Evolutionary conservation across 1,140 invertebrate genomes (phyloP), one percentile per base, ranked within the genome.

Genomic region (Cotesia typhae): DNA sequence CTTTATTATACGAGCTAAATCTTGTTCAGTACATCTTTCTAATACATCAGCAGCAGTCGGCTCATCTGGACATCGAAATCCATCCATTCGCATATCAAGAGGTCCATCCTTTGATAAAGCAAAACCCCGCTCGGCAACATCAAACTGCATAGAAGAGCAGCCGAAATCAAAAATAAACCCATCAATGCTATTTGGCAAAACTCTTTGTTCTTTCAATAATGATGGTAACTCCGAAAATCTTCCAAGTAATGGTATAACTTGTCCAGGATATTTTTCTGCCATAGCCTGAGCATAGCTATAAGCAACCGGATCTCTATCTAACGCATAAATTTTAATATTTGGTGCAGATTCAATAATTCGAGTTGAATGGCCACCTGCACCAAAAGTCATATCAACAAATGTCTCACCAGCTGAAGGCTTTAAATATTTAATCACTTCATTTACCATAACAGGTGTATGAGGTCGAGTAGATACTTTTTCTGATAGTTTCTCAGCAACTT

Each of bases 41-140:
- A 99, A 84, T 17, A 98, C 92, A 86, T 98, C 94, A 36, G 92
- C 92, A 52, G 94, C 97, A 37, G 94, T 96, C 12, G 94, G 90
- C 77, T 91, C 88, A 57, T 92, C 88, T 14, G 91, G 88, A 81
- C 88, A 91, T 77, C 92, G 89, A 37, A 89, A 85, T 2, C 92
- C 91, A 88, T 97, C 94, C 97, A 99, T 99, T 82, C 97, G 89
- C 97, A 99, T 98, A 82, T 98, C 97, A 61, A 99, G 88, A 6
- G 93, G 94, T 0, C 95, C 96, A 89, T 97, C 90, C 81, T 91
- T 90, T 60, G 90, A 92, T 0, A 98, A 77, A 10, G 94, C 91
- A 87, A 99, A 99, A 4, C 97, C 97, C 81, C 97, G 89, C 14
- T 90, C 87, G 2, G 90, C 86, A 78, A 89, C 88, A 80, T 98